phyloP scores from a whole-genome alignment of 2,888 invertebrate species.

The Acleris emargana region DNA sequence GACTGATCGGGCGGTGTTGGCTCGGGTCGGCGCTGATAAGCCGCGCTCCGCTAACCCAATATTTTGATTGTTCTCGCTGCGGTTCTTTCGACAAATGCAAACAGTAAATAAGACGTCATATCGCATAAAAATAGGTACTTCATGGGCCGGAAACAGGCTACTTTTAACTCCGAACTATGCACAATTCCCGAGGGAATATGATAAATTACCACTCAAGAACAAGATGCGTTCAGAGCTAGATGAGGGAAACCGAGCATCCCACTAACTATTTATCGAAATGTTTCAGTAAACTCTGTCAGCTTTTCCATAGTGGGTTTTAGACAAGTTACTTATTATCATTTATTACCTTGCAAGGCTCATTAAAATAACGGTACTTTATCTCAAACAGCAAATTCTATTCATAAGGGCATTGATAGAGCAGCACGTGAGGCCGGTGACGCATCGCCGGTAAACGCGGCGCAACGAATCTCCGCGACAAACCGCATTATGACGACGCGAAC shows the following conservation, averaged over 20 bases:
- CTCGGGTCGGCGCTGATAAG: conserved; percentile 22
- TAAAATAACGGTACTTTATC: conserved; percentile 20
- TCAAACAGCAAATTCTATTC: conserved; percentile 19
- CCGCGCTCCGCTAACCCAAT: conserved; percentile 6
- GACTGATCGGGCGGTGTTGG: conserved; percentile 29
- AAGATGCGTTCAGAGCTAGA: too few species aligned
- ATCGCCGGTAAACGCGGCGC: not conserved
- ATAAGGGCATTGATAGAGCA: conserved; percentile 36
- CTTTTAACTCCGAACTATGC: too few species aligned
- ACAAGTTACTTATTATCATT: conserved; percentile 1
- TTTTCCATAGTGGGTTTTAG: not conserved
- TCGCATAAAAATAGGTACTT: too few species aligned
- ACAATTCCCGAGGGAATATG: too few species aligned
- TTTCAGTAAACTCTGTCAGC: too few species aligned
- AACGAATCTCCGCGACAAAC: not conserved
- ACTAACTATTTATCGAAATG: too few species aligned
- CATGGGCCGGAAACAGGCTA: too few species aligned
- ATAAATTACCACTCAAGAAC: too few species aligned
- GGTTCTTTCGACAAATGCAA: too few species aligned
- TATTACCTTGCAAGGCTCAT: conserved; percentile 5
- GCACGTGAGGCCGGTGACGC: conserved; percentile 66
- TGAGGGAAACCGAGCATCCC: too few species aligned
- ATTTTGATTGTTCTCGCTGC: not conserved
- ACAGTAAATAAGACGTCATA: too few species aligned
- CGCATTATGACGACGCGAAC: not conserved